These are phyloP conservation scores for Aphis gossypii DNA, from an alignment of 1,140 invertebrate species.

Conservation along the genomic window DNA sequence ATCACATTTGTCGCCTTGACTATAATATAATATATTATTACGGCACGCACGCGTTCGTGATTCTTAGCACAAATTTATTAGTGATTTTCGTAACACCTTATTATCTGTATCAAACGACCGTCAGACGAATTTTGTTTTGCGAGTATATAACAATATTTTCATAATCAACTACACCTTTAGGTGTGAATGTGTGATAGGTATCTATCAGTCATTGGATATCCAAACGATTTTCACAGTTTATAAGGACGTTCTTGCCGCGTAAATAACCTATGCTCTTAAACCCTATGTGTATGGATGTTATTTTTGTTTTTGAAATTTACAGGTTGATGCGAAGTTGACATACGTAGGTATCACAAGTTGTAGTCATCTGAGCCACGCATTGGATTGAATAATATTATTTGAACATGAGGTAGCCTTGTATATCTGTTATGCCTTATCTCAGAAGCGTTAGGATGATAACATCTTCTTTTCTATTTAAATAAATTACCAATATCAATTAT, in stretches of 20 bases:
- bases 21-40: slow-evolving; percentile 18
- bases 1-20: neutral
- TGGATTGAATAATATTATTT: neutral
- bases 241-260: neutral
- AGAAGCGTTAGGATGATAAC: neutral
- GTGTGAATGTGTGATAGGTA: neutral
- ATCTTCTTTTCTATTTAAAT: neutral
- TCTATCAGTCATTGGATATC: neutral
- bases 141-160: neutral
- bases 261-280: neutral
- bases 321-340: neutral
- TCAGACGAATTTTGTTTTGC: neutral
- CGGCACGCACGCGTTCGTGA: neutral
- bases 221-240: neutral
- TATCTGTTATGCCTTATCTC: neutral
- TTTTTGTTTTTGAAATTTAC: neutral
- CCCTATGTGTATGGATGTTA: neutral
- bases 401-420: neutral
- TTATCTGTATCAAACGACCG: neutral
- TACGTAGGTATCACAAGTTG: neutral
- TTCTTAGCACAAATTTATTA: neutral
- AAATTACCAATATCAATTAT: neutral
- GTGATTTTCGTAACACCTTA: neutral
- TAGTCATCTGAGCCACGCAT: neutral
- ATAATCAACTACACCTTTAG: neutral